Evolutionary conservation across 2,888 invertebrate species (phyloP), one percentile per base, ranked within the genome.

Genomic region (Ophion ventricosus): DNA sequence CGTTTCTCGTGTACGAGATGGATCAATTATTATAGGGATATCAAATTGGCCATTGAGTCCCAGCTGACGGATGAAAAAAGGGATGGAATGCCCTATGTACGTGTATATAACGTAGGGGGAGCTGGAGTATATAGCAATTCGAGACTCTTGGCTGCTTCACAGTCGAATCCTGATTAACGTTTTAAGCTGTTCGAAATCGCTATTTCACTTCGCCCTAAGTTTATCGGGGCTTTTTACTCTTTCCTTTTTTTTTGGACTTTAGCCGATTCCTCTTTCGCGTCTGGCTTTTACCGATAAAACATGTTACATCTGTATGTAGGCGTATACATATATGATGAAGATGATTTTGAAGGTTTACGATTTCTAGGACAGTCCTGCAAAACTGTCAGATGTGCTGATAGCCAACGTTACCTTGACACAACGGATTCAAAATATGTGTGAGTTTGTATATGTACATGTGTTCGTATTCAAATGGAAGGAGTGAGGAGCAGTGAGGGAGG

Each of bases 151-250:
- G 70, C 72, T 72, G 78, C 49, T 80, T 54, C 75, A 64, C 79
- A 49, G 64, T 76, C 83, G 49, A 74, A 83, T 75, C 75, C 83
- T 75, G 83, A 83, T 83, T 83, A 83, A 83, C 83, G 83, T 83
- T 83, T 83, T 76, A 80, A 83, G 79, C 79, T 63, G 70, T 80
- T 75, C 75, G 49, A 66, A 80, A 83, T 76, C 83, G 70, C 57
- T 59, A 70, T 75, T 76, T 76, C 83, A 66, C 29, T 59, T 59
- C 56, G 25, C n/a, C 26, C 59, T 64, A 40, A 49, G 20, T 61
- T 54, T 78, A 57, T 17, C 75, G n/a, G 3, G 26, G 26, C 35
- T 70, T 49, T 49, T 43, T 59, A 59, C 49, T 23, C 43, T 2
- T 40, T 61, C 63, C 43, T 64, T 23, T 73, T 64, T 23, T 73